phyloP scores from a whole-genome alignment of 2,888 invertebrate species.

The Perdita meconis region DNA sequence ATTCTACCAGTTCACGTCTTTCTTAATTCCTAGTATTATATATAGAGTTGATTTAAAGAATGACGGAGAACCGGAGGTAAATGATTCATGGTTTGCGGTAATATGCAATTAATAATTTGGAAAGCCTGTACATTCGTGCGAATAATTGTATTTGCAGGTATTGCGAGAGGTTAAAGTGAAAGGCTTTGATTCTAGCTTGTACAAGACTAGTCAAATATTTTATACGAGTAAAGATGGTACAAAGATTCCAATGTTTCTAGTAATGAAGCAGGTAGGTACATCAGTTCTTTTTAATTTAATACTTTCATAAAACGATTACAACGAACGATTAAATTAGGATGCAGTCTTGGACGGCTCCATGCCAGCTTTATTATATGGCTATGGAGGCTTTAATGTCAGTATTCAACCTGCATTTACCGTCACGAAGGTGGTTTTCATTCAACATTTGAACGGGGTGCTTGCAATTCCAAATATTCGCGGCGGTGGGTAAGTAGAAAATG shows the following conservation, averaged over 20 bases:
- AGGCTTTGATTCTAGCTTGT: slow-evolving; percentile 91
- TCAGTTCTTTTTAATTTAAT: too few species aligned
- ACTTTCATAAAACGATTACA: not conserved
- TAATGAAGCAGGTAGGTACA: slow-evolving; percentile 89
- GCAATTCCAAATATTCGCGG: slow-evolving; percentile 98
- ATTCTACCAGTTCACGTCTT: slow-evolving; percentile 97
- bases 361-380: slow-evolving; percentile 96
- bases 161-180: slow-evolving; percentile 94
- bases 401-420: slow-evolving; percentile 96
- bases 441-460: slow-evolving; percentile 94
- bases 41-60: slow-evolving; percentile 93
- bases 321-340: slow-evolving; percentile 84
- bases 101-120: not conserved
- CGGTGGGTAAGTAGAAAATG: slow-evolving; percentile 90
- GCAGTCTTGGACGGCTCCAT: slow-evolving; percentile 88
- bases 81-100: slow-evolving; percentile 16
- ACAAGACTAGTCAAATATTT: slow-evolving; percentile 95
- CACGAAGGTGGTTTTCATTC: slow-evolving; percentile 93
- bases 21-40: slow-evolving; percentile 94
- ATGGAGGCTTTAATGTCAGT: slow-evolving; percentile 98
- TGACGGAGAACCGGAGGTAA: slow-evolving; percentile 84
- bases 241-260: slow-evolving; percentile 97
- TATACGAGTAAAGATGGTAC: slow-evolving; percentile 97
- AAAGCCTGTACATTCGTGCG: not conserved
- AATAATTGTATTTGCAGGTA: slow-evolving; percentile 85